These are phyloP conservation scores for Tor tambroides DNA, from an alignment of 2,113 vertebrate species.

Conservation along the genomic window DNA sequence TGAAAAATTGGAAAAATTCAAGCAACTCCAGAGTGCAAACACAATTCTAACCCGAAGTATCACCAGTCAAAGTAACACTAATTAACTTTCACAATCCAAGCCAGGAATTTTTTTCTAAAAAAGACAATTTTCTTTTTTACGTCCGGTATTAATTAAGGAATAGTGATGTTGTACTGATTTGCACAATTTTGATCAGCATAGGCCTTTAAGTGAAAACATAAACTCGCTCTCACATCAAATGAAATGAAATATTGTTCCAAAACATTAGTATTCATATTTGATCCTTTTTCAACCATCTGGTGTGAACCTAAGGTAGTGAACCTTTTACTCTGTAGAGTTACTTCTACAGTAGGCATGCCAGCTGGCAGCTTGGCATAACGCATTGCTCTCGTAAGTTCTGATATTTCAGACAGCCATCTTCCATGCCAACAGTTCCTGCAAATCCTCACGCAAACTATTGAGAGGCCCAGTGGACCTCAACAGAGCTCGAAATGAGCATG, in stretches of 20 bases:
- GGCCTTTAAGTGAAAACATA: not conserved
- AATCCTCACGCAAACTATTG: slow-evolving; percentile 43
- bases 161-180: not conserved
- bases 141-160: not conserved
- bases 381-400: slow-evolving; percentile 63
- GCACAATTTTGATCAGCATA: not conserved
- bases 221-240: slow-evolving; percentile 14
- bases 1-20: not conserved
- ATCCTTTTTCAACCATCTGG: slow-evolving; percentile 27
- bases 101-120: not conserved
- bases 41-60: not conserved
- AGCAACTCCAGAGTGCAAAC: slow-evolving; percentile 8
- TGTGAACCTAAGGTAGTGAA: slow-evolving; percentile 1
- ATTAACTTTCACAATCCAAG: not conserved
- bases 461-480: slow-evolving; percentile 47
- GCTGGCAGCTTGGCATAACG: slow-evolving; percentile 70
- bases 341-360: slow-evolving; percentile 50
- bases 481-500: slow-evolving; percentile 65
- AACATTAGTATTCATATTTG: slow-evolving; percentile 11
- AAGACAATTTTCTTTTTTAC: not conserved
- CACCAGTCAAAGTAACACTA: not conserved
- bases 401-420: slow-evolving; percentile 68
- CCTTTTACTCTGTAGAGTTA: slow-evolving; percentile 52
- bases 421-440: slow-evolving; percentile 50
- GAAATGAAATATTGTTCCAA: not conserved